These are phyloP conservation scores for Lepidostoma basale DNA, from an alignment of 1,140 invertebrate genomes.

Conservation along the genomic window DNA sequence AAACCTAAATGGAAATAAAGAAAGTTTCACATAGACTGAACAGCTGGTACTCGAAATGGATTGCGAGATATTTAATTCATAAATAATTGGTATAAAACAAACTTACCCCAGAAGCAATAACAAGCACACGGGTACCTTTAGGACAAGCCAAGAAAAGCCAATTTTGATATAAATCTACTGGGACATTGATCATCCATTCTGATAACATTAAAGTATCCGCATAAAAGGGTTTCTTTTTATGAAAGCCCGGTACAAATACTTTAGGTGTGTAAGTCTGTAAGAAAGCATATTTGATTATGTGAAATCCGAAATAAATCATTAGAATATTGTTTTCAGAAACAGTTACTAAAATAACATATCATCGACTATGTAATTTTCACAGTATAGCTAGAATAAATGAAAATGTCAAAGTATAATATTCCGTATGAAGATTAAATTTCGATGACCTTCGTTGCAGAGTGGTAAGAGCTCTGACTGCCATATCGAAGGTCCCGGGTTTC, in stretches of 20 bases:
- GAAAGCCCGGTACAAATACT: constrained; percentile 57
- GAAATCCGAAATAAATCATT: not conserved
- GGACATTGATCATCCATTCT: constrained; percentile 90
- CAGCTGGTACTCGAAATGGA: no score
- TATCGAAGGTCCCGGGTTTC: no score
- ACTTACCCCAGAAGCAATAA: constrained; percentile 75
- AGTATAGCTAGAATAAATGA: not conserved
- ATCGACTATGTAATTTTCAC: not conserved
- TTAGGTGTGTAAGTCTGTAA: constrained; percentile 54
- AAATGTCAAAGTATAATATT: not conserved
- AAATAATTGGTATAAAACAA: constrained; percentile 34
- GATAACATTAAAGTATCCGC: constrained; percentile 69
- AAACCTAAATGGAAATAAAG: no score
- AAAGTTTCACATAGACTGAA: no score
- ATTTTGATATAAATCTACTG: constrained; percentile 74
- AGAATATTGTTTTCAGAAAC: not conserved
- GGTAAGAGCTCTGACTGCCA: no score
- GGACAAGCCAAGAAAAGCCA: constrained; percentile 89
- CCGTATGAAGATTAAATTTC: not conserved
- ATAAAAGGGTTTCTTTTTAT: constrained; percentile 48
- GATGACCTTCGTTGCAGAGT: no score
- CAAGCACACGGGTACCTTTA: constrained; percentile 75
- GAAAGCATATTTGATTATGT: not conserved
- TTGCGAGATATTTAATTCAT: no score
- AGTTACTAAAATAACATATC: not conserved